These are phyloP conservation scores for Odontocolon sp. DNA, from an alignment of 2,888 invertebrate species.

Conservation along the genomic window DNA sequence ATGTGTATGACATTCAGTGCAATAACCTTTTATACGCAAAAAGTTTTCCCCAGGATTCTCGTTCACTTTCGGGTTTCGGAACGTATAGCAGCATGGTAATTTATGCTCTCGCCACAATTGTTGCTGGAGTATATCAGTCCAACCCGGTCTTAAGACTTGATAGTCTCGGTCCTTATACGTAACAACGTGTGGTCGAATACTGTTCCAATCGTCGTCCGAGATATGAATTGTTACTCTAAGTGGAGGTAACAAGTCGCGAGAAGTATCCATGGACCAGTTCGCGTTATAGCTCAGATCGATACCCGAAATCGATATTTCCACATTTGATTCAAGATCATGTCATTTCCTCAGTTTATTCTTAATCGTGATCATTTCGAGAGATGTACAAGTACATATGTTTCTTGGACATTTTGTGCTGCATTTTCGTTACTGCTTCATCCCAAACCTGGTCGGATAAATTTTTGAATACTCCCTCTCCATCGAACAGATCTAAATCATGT, in stretches of 20 bases:
- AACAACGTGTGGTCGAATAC: background rate
- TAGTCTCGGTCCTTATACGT: background rate
- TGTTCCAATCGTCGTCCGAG: background rate
- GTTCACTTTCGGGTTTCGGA: constrained; percentile 23
- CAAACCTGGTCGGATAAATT: background rate
- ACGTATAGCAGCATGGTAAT: constrained; percentile 27
- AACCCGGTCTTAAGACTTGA: constrained; percentile 12
- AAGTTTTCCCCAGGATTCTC: constrained; percentile 8
- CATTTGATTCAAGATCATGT: background rate
- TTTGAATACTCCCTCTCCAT: background rate
- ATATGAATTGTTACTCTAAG: background rate
- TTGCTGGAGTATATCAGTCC: constrained; percentile 26
- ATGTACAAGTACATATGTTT: constrained; percentile 11
- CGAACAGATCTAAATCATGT: background rate
- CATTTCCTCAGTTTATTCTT: background rate
- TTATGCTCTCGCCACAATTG: constrained; percentile 24
- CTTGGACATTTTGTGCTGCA: background rate
- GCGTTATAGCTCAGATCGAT: background rate
- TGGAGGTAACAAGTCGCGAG: background rate
- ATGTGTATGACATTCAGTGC: constrained; percentile 15
- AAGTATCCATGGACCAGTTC: constrained; percentile 15
- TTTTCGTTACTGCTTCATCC: background rate
- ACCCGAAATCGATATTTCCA: background rate
- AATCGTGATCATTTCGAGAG: constrained; percentile 3
- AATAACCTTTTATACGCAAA: constrained; percentile 5